Base-by-base conservation (phyloP, 1,140 invertebrate genomes). In the Frieseomelitta varia region DNA sequence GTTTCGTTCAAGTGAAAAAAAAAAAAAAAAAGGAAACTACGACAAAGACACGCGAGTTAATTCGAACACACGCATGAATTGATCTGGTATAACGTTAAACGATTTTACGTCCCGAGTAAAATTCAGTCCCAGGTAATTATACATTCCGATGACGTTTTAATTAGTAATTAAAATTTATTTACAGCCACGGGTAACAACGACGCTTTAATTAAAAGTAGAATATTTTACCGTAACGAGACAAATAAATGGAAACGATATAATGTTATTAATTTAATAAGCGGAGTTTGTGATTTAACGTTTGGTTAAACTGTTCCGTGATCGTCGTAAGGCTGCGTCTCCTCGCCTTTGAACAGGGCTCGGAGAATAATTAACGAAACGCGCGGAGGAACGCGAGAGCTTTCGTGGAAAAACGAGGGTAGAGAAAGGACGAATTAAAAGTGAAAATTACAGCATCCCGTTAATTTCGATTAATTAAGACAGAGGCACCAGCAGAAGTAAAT, bases 331-430 rank as follows among this genome's bases (percentile, higher is more conserved):
- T 56, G 6, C 51, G 53, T 34, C 30, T 69, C 24, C n/a, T 27
- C 15, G 27, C 30, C 10, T 73, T 63, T 39, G 30, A 30, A 11
- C 4, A 12, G 14, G 55, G 53, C 69, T 56, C 8, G 11, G 14
- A 10, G 61, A 86, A 87, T 81, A 86, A 82, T 82, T 82, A 51
- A 74, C 63, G 56, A 80, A 67, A 72, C 34, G 73, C 12, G 27
- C 0, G 15, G 19, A 27, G 15, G 72, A 58, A 12, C 69, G 74
- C 51, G 74, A 78, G 65, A 61, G 34, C 6, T 2, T 34, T 10
- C 21, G 47, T 17, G 2, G 55, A 34, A 21, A 34, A 83, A 69
- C 72, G n/a, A 79, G 34, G 47, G 30, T 27, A n/a, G 15, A 53
- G 21, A 34, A 53, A 39, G 69, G 47, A 63, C 61, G 69, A 55